Evolutionary conservation across 1,140 invertebrate species (phyloP), one percentile per base, ranked within the genome.

Genomic region (Cardiocondyla obscurior): DNA sequence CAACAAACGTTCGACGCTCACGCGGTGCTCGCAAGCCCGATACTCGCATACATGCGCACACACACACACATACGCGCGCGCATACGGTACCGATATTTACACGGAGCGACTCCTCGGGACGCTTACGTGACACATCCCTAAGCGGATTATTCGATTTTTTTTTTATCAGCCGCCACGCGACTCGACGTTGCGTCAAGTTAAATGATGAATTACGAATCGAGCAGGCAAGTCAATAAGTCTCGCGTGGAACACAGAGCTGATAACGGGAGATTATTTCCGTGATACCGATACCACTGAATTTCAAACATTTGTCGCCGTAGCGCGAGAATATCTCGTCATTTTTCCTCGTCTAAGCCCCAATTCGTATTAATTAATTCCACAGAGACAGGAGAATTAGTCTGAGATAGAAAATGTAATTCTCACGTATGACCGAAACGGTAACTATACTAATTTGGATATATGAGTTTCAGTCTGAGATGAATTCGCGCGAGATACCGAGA

Each of bases 21-120:
- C 74, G 46, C 58, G 14, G 49, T 22, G 60, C 42, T 51, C 44
- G 74, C 53, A 79, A 79, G 62, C 74, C 74, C 62, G 33, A 69
- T 79, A 53, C 39, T 30, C 46, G 19, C 28, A 19, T 7, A 19
- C 22, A 30, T 4, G 44, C 25, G 6, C 22, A 30, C 8, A 19
- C 16, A 49, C 28, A 28, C 3, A 12, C 4, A 19, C 22, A 30
- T 4, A 60, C 25, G 6, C 22, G 19, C 8, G 12, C 16, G 33
- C 28, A 28, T 7, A 19, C 10, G 2, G n/a, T n/a, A 22, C 2
- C 44, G 25, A 33, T 76, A 30, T 76, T 64, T 76, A 30, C 62
- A 39, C 12, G 12, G n/a, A 69, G n/a, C 4, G 73, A 53, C 58
- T 77, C 16, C 44, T 49, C 44, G 22, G 44, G 8, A 19, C n/a